phyloP scores from a whole-genome alignment of 2,888 invertebrate species.

The Phragmatobia fuliginosa region DNA sequence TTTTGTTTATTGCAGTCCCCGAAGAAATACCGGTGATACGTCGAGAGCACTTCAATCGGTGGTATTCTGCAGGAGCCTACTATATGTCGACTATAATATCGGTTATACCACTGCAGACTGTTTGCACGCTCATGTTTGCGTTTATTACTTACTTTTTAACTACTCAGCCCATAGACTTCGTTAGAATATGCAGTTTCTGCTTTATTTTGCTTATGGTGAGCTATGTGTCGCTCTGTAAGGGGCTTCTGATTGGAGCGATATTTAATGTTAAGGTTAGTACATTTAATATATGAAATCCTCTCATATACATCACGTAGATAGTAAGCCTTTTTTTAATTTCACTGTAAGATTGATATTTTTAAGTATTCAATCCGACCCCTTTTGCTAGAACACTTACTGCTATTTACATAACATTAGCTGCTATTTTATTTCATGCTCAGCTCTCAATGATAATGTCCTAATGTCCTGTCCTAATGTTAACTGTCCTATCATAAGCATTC shows the following conservation, averaged over 20 bases:
- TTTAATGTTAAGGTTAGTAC: conserved; percentile 90
- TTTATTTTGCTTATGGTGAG: conserved; percentile 92
- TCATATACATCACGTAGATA: background rate
- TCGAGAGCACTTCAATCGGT: conserved; percentile 95
- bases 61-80: conserved; percentile 95
- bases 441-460: too few relatives aligned
- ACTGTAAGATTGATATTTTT: background rate
- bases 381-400: too few relatives aligned
- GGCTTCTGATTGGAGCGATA: conserved; percentile 93
- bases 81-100: conserved; percentile 92
- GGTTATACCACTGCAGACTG: conserved; percentile 93
- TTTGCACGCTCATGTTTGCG: conserved; percentile 92
- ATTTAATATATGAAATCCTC: background rate
- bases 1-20: conserved; percentile 88
- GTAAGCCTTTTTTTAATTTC: background rate
- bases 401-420: background rate
- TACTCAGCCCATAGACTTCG: conserved; percentile 92
- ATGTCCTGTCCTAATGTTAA: too few relatives aligned
- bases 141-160: conserved; percentile 94
- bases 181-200: conserved; percentile 90
- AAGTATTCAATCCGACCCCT: background rate
- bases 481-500: too few relatives aligned
- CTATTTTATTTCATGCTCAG: too few relatives aligned
- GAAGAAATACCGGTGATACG: conserved; percentile 92
- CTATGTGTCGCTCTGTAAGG: conserved; percentile 94